Percentiles rank a stretch among this genome's conserved stretches.
These are phyloP conservation scores for Hephaestus fuliginosus DNA, from an alignment of 2,797 vertebrate species.

Conservation along the genomic window DNA sequence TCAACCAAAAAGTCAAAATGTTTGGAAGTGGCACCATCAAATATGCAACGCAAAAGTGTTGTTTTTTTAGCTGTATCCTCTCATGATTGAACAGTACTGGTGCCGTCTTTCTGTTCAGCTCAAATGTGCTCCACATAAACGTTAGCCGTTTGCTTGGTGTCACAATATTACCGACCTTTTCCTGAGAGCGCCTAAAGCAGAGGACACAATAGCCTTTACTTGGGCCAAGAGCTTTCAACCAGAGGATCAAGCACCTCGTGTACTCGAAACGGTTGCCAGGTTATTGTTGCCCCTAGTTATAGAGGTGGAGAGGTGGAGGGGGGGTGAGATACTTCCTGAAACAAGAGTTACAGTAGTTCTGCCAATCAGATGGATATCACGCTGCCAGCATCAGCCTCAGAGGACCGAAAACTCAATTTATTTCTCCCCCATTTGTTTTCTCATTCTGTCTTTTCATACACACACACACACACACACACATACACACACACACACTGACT, in stretches of 20 bases:
- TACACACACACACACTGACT: neutral
- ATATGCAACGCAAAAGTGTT: neutral
- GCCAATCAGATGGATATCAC: conserved; percentile 60
- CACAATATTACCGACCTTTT: conserved; percentile 25
- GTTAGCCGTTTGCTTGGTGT: conserved; percentile 15
- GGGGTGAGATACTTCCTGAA: conserved; percentile 70
- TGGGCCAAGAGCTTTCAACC: conserved; percentile 67
- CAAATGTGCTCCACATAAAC: neutral
- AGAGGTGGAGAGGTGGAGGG: conserved; percentile 38
- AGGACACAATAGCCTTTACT: conserved; percentile 63
- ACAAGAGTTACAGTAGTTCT: conserved; percentile 56
- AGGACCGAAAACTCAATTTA: conserved; percentile 40
- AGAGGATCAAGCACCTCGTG: conserved; percentile 70
- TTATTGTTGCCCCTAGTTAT: conserved; percentile 87
- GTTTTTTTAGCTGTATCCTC: neutral
- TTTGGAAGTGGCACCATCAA: neutral
- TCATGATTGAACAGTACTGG: neutral
- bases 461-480: neutral
- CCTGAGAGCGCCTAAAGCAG: conserved; percentile 42
- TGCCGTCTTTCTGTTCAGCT: neutral
- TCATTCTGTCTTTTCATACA: neutral
- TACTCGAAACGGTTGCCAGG: conserved; percentile 84
- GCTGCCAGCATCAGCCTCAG: conserved; percentile 44
- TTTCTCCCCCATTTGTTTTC: conserved; percentile 39
- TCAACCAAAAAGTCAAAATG: neutral